A percentile compares a stretch with the other conserved stretches of the same genome.
These are phyloP conservation scores for Notolepis coatsorum DNA, from an alignment of 2,797 vertebrate genomes.

Conservation along the genomic window DNA sequence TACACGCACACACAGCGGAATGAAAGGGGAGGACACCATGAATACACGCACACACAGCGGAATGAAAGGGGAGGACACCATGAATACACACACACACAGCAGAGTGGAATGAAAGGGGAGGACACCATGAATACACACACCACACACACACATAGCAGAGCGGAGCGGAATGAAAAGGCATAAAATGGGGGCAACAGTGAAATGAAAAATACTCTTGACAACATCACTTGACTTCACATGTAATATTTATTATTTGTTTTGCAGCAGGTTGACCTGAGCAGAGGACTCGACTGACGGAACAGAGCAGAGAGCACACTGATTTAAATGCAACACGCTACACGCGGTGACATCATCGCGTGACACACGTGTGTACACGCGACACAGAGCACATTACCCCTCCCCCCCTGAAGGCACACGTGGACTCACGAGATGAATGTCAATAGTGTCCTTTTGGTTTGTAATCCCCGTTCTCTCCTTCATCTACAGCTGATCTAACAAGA, in stretches of 20 bases:
- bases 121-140: too few relatives aligned
- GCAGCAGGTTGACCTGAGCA: slow-evolving; percentile 47
- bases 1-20: slow-evolving; percentile 21
- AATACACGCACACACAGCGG: too few relatives aligned
- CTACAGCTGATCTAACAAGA: slow-evolving; percentile 9
- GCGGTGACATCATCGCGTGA: slow-evolving; percentile 1
- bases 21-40: slow-evolving; percentile 45
- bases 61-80: too few relatives aligned
- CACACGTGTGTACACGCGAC: slow-evolving; percentile 28
- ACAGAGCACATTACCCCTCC: slow-evolving; percentile 8
- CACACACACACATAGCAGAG: too few relatives aligned
- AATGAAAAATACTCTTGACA: background rate
- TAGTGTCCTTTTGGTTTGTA: slow-evolving; percentile 46
- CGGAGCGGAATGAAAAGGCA: too few relatives aligned
- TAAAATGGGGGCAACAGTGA: too few relatives aligned
- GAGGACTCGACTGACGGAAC: slow-evolving; percentile 7
- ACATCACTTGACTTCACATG: slow-evolving; percentile 43
- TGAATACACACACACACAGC: too few relatives aligned
- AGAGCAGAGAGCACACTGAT: background rate
- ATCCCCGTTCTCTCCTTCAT: slow-evolving; percentile 25
- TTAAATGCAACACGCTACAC: slow-evolving; percentile 1
- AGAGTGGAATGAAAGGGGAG: too few relatives aligned
- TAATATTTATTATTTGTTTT: slow-evolving; percentile 58
- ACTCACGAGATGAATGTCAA: slow-evolving; percentile 42
- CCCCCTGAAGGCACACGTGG: slow-evolving; percentile 21